phyloP scores from a whole-genome alignment of 2,113 vertebrate genomes.

The Prochilodus magdalenae region DNA sequence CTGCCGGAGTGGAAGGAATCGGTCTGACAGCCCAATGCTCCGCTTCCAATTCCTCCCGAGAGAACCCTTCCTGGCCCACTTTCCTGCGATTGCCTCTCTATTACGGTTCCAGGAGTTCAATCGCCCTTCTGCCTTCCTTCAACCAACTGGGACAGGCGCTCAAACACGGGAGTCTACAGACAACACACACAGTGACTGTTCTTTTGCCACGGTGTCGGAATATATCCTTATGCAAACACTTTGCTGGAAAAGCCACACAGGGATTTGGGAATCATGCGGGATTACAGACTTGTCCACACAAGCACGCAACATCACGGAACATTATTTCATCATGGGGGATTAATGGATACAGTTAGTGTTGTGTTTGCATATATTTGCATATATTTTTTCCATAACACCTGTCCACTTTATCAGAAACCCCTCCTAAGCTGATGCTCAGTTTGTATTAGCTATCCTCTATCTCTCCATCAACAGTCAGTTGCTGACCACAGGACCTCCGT shows the following conservation, averaged over 20 bases:
- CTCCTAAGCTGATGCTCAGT: not conserved
- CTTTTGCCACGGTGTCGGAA: not conserved
- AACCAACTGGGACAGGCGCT: not conserved
- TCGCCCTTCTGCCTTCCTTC: not conserved
- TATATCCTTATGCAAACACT: not conserved
- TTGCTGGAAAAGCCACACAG: not conserved
- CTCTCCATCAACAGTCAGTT: too few relatives aligned
- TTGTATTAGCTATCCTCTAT: too few relatives aligned
- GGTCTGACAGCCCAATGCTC: slow-evolving; percentile 39
- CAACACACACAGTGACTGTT: not conserved
- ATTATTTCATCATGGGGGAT: not conserved
- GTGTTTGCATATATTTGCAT: not conserved
- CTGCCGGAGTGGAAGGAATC: slow-evolving; percentile 24
- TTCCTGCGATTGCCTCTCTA: slow-evolving; percentile 26
- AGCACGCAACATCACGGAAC: not conserved
- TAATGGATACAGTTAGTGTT: not conserved
- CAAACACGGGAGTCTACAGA: slow-evolving; percentile 4
- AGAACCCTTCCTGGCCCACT: slow-evolving; percentile 47
- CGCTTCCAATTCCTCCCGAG: slow-evolving; percentile 38
- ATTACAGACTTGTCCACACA: not conserved
- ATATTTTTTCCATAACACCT: not conserved
- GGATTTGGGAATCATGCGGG: not conserved
- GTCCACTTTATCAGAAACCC: not conserved
- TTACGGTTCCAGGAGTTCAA: slow-evolving; percentile 33
- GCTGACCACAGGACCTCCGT: too few relatives aligned